Conservation (phyloP, 2,797 vertebrate genomes). For the Mallotus villosus region DNA sequence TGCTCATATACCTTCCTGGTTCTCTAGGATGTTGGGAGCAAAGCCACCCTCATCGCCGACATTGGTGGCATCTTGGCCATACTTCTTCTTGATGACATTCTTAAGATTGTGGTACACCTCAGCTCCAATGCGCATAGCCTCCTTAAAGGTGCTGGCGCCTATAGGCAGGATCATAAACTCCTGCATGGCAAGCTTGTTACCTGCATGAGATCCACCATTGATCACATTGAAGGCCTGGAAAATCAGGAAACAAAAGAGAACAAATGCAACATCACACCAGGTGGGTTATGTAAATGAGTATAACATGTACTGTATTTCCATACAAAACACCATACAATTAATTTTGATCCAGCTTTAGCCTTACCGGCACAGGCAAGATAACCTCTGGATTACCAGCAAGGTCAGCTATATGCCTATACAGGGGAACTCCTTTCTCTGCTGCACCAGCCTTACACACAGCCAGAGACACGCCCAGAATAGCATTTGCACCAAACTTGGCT, state of each 20-base stretch:
- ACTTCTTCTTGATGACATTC: constrained; percentile 95
- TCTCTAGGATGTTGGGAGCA: constrained; percentile 96
- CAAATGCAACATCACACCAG: neutral
- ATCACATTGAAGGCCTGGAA: constrained; percentile 94
- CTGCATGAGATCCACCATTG: constrained; percentile 94
- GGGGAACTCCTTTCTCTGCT: constrained; percentile 91
- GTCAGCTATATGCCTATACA: constrained; percentile 94
- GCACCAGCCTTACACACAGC: constrained; percentile 96
- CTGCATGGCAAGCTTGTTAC: constrained; percentile 97
- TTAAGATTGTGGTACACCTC: constrained; percentile 99
- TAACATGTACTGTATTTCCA: too few species aligned
- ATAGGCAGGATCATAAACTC: constrained; percentile 98
- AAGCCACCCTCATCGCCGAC: constrained; percentile 96
- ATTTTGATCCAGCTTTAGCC: constrained; percentile 41
- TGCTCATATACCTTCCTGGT: constrained; percentile 83
- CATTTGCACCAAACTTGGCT: constrained; percentile 95
- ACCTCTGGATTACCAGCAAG: constrained; percentile 89
- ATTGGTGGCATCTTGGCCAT: constrained; percentile 94
- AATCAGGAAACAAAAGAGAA: constrained; percentile 1
- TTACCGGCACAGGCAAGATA: constrained; percentile 92
- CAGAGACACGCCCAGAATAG: constrained; percentile 92
- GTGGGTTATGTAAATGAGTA: too few species aligned
- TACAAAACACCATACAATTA: neutral
- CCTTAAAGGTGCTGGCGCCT: constrained; percentile 86
- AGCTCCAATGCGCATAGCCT: constrained; percentile 93